Evolutionary conservation across 2,797 vertebrate species (phyloP), one percentile per base, ranked within the genome.

Genomic region (Enteromius mattozi): DNA sequence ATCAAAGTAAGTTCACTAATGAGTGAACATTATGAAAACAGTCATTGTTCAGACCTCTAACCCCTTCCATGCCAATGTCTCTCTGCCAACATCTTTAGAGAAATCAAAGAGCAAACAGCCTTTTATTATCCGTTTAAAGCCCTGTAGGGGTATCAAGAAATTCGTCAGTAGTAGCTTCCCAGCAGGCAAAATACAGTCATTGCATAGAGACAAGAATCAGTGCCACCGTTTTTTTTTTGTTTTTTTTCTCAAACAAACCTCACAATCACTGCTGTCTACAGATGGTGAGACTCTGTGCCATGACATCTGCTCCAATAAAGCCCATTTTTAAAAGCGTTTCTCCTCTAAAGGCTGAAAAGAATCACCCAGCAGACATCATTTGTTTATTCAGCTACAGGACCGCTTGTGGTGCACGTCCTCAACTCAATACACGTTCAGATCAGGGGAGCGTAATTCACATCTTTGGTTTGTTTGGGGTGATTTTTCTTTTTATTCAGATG

Each of bases 221-320:
- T 59, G 35, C 16, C 79, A 54, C 78, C 0, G 30, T 8, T 45
- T 69, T 63, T 79, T 78, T 19, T 30, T 14, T 10, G 1, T 24
- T 30, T 2, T 59, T 9, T 10, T n/a, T 65, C 2, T 17, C 14
- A 81, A 78, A 78, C 76, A 63, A 70, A 71, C n/a, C 9, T 19
- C 49, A 51, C 49, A 51, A 51, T 51, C 49, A 51, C 49, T 63
- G 40, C 49, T 40, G 21, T 63, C 42, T 45, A 59, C 80, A 86
- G 69, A 83, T 80, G 85, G 76, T 9, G 40, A 51, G 70, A 86
- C 69, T 61, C 69, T 24, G 84, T 65, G 81, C 87, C 78, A 80
- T 70, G 40, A 77, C 84, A 88, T 88, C 87, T 88, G 87, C 66
- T 81, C 71, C 24, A 72, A 84, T 86, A 88, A 88, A 88, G 54